phyloP scores from a whole-genome alignment of 2,888 invertebrate species.

The Electrophaes corylata region DNA sequence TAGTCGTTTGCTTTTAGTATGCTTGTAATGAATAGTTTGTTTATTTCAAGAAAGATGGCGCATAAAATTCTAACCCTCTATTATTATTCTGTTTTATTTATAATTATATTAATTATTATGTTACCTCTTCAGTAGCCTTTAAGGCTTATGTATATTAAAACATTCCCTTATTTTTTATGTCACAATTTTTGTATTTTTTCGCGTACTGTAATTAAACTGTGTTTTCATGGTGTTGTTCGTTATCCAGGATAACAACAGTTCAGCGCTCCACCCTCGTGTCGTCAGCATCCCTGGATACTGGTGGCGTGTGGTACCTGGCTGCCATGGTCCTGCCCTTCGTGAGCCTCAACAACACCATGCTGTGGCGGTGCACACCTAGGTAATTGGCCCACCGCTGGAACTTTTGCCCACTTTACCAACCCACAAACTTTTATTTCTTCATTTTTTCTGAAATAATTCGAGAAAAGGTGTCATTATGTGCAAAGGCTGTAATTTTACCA shows the following conservation, averaged over 20 bases:
- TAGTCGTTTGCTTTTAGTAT: not conserved
- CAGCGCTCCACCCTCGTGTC: conserved; percentile 49
- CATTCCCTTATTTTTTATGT: too few species aligned
- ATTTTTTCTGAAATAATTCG: too few species aligned
- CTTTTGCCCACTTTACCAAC: too few species aligned
- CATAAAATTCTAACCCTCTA: too few species aligned
- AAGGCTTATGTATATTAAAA: too few species aligned
- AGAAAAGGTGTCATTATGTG: too few species aligned
- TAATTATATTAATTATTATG: too few species aligned
- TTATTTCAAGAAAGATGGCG: conserved; percentile 11
- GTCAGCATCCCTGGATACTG: conserved; percentile 37
- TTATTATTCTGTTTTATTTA: too few species aligned
- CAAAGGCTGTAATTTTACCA: too few species aligned
- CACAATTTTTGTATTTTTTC: not conserved
- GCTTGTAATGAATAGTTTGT: conserved; percentile 1
- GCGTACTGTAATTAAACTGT: not conserved
- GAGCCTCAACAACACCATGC: conserved; percentile 41
- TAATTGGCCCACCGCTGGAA: conserved; percentile 32
- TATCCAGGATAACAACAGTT: conserved; percentile 41
- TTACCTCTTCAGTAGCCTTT: too few species aligned
- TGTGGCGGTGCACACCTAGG: conserved; percentile 62
- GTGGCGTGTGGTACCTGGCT: conserved; percentile 57
- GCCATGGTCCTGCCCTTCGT: conserved; percentile 63
- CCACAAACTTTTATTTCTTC: too few species aligned
- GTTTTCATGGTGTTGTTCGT: not conserved